phyloP scores from a whole-genome alignment of 2,888 invertebrate species.

The Erannis defoliaria region DNA sequence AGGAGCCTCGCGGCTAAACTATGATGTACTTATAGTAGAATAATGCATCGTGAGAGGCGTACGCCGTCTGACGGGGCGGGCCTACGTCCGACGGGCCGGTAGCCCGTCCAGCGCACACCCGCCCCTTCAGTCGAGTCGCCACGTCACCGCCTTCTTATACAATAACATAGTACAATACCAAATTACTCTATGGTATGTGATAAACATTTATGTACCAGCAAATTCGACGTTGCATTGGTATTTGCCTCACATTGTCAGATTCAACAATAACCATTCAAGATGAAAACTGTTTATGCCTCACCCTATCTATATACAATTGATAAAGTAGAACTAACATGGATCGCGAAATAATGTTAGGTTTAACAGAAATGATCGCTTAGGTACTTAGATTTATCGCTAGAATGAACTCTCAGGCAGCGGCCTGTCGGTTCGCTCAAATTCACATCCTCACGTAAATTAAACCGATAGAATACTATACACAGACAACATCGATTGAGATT shows the following conservation, averaged over 20 bases:
- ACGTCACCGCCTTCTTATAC: slow-evolving; percentile 57
- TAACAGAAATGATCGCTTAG: slow-evolving; percentile 44
- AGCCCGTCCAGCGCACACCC: slow-evolving; percentile 20
- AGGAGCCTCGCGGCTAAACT: slow-evolving; percentile 61
- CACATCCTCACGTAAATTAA: slow-evolving; percentile 79
- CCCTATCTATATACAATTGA: slow-evolving; percentile 83
- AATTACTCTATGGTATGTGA: slow-evolving; percentile 69
- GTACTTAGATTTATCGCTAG: slow-evolving; percentile 74
- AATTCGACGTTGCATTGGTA: slow-evolving; percentile 75
- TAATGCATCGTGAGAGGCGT: slow-evolving; percentile 63
- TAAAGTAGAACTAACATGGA: slow-evolving; percentile 79
- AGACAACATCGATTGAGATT: slow-evolving; percentile 84
- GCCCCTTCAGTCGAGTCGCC: slow-evolving; percentile 53
- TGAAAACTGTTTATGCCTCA: slow-evolving; percentile 76
- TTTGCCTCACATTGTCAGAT: slow-evolving; percentile 70
- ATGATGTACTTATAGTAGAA: slow-evolving; percentile 36
- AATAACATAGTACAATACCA: slow-evolving; percentile 72
- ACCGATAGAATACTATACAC: slow-evolving; percentile 82
- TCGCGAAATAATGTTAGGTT: slow-evolving; percentile 77
- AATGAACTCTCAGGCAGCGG: slow-evolving; percentile 76
- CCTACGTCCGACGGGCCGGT: not conserved
- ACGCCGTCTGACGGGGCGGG: slow-evolving; percentile 54
- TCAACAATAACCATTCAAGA: slow-evolving; percentile 76
- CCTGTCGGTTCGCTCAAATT: slow-evolving; percentile 84
- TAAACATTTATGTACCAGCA: slow-evolving; percentile 64